Conservation (phyloP, 2,797 vertebrate genomes). For the Anguilla megastoma region DNA sequence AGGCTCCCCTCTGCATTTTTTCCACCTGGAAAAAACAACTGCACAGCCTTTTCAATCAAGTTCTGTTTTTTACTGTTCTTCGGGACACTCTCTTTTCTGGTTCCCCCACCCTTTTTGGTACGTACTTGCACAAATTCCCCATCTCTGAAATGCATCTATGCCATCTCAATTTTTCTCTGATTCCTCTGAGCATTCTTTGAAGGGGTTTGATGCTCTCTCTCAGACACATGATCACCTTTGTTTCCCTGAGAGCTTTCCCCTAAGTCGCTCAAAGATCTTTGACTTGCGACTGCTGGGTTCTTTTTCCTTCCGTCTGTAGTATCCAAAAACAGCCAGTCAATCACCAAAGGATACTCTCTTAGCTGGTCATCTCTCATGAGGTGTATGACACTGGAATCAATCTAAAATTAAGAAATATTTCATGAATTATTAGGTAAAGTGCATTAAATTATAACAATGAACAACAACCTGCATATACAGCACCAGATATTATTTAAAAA, state of each 20-base stretch:
- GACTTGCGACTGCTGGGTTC: conserved; percentile 12
- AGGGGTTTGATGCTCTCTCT: background rate
- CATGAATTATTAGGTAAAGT: background rate
- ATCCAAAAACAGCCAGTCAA: conserved; percentile 39
- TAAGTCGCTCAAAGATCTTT: background rate
- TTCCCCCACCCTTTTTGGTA: conserved; percentile 31
- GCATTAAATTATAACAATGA: background rate
- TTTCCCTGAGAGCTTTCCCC: conserved; percentile 8
- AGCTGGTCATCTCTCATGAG: conserved; percentile 44
- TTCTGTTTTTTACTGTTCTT: conserved; percentile 27
- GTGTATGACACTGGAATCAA: conserved; percentile 5
- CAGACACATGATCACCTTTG: conserved; percentile 20
- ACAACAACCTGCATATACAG: background rate
- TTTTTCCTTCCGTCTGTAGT: conserved; percentile 35
- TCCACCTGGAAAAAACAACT: conserved; percentile 26
- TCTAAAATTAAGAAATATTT: conserved; percentile 1
- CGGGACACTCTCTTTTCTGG: conserved; percentile 17
- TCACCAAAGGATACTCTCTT: conserved; percentile 38
- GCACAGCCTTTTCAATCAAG: conserved; percentile 29
- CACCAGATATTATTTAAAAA: background rate
- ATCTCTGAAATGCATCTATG: conserved; percentile 33
- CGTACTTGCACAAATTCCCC: conserved; percentile 18
- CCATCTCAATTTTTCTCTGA: conserved; percentile 27
- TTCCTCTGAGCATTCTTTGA: conserved; percentile 26
- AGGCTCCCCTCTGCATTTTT: conserved; percentile 29